Conservation (phyloP, 2,888 invertebrate genomes). For the Ctena decussata region DNA sequence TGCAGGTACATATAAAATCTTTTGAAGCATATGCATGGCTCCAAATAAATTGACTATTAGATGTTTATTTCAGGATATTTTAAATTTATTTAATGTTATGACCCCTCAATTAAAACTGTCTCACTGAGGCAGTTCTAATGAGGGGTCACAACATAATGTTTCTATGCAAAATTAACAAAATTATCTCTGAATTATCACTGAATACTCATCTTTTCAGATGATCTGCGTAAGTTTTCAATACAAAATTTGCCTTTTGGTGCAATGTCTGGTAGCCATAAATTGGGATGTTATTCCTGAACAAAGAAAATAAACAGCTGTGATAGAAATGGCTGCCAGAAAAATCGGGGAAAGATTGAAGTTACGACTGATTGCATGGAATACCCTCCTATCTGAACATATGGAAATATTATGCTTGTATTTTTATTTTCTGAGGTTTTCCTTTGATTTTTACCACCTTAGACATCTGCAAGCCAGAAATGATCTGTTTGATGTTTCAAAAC, state of each 20-base stretch:
- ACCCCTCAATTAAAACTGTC: too few relatives aligned
- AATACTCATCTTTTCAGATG: too few relatives aligned
- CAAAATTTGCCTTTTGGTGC: background rate
- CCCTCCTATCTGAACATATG: background rate
- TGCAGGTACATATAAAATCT: too few relatives aligned
- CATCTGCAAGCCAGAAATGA: background rate
- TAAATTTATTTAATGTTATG: too few relatives aligned
- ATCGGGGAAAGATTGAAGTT: background rate
- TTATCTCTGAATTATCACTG: too few relatives aligned
- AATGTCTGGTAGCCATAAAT: background rate
- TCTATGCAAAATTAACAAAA: too few relatives aligned
- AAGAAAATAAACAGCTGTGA: background rate
- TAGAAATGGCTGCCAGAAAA: background rate
- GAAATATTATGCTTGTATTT: background rate
- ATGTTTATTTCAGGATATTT: too few relatives aligned
- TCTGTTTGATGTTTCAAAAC: background rate
- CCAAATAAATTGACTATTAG: too few relatives aligned
- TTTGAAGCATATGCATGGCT: too few relatives aligned
- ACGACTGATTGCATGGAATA: background rate
- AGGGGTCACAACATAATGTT: too few relatives aligned
- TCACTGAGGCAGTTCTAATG: too few relatives aligned
- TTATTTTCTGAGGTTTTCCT: background rate
- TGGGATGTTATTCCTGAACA: background rate
- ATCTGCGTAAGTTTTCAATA: conserved; percentile 3
- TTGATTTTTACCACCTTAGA: background rate